Conservation (phyloP, 2,113 vertebrate genomes). For the Anguilla japonica region DNA sequence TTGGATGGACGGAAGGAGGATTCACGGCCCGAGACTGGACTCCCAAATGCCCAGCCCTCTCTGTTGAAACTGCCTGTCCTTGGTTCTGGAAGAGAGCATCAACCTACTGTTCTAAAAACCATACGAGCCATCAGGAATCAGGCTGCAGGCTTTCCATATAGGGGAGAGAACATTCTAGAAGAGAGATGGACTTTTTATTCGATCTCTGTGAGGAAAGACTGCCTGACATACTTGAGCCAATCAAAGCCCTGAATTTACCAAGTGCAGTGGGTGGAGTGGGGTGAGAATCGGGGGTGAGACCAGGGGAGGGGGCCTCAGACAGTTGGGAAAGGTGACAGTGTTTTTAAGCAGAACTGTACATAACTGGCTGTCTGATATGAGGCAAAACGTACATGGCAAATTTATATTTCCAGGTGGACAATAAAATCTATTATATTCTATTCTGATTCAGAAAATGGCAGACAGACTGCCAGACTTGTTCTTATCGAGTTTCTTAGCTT, state of each 20-base stretch:
- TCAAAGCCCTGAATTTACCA: neutral
- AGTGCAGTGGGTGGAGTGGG: neutral
- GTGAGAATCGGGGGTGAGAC: neutral
- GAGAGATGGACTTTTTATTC: neutral
- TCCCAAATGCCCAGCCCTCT: neutral
- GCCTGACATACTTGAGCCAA: constrained; percentile 11
- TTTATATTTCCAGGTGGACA: neutral
- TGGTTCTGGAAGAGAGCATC: neutral
- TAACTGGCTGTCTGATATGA: neutral
- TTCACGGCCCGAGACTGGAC: neutral
- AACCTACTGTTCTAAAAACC: neutral
- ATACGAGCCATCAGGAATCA: neutral
- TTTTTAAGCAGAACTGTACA: neutral
- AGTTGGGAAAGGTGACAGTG: neutral
- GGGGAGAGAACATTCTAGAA: neutral
- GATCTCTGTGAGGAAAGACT: neutral
- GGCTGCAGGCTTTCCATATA: neutral
- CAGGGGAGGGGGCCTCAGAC: neutral
- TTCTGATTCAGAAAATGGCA: neutral
- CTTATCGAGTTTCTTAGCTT: neutral
- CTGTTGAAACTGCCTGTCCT: neutral
- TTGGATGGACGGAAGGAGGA: neutral
- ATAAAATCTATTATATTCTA: neutral
- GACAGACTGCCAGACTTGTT: neutral
- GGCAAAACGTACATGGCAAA: too few relatives aligned